A percentile compares a stretch with the other conserved stretches of the same genome.
These are phyloP conservation scores for Mythimna pallens DNA, from an alignment of 2,888 invertebrate genomes.

Conservation along the genomic window DNA sequence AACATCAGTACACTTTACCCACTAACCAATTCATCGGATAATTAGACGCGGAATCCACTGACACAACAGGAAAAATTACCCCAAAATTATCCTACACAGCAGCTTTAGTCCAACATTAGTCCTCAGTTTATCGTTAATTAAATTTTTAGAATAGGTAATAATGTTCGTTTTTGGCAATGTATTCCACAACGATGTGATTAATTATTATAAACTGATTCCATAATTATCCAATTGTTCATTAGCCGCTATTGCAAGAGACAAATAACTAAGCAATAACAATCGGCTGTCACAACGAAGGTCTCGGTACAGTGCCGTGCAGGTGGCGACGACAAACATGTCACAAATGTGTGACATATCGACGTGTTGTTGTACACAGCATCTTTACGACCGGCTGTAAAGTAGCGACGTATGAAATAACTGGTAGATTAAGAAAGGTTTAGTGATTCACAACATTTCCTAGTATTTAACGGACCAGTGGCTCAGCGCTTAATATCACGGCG, in stretches of 20 bases:
- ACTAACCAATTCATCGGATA: constrained; percentile 20
- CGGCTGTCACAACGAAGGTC: constrained; percentile 18
- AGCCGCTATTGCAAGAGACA: constrained; percentile 1
- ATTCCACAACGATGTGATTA: background rate
- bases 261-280: constrained; percentile 31
- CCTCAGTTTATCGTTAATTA: constrained; percentile 3
- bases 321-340: constrained; percentile 3
- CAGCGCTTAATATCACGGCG: constrained; percentile 40
- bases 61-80: background rate
- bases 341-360: constrained; percentile 4
- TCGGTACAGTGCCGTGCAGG: background rate
- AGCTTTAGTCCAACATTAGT: background rate
- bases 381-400: background rate
- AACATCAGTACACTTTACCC: constrained; percentile 2
- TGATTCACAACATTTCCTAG: constrained; percentile 12
- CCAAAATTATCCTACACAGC: background rate
- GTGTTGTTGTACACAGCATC: background rate
- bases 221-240: background rate
- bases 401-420: background rate
- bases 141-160: background rate
- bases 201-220: constrained; percentile 2
- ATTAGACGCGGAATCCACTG: constrained; percentile 3
- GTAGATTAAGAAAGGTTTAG: constrained; percentile 4
- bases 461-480: constrained; percentile 32
- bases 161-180: background rate